These are phyloP conservation scores for Forbesichthys agassizii DNA, from an alignment of 2,113 vertebrate genomes.

Conservation along the genomic window DNA sequence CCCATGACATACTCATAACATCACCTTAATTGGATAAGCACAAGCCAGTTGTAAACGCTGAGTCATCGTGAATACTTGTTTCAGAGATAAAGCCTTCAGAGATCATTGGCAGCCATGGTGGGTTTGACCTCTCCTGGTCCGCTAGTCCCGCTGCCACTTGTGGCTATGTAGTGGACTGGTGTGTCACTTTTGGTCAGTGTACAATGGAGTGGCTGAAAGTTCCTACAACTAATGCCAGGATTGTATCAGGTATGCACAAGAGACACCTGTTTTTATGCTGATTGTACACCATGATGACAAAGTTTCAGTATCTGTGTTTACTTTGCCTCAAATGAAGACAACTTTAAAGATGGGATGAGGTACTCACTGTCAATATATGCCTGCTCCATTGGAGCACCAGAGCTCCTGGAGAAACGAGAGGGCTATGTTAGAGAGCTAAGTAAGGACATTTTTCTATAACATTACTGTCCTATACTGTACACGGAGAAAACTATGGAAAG, in stretches of 20 bases:
- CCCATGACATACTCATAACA: not conserved
- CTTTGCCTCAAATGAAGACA: constrained; percentile 32
- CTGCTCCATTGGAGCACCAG: constrained; percentile 52
- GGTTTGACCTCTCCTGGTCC: constrained; percentile 65
- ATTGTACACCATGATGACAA: not conserved
- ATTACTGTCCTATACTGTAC: not conserved
- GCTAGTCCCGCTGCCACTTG: constrained; percentile 38
- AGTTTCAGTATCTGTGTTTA: not conserved
- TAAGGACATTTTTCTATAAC: constrained; percentile 25
- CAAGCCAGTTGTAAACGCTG: not conserved
- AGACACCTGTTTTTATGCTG: not conserved
- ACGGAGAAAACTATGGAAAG: not conserved
- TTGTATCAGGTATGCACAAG: constrained; percentile 49
- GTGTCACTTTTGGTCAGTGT: not conserved
- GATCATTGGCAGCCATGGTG: constrained; percentile 19
- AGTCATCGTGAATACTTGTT: not conserved
- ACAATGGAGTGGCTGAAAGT: constrained; percentile 63
- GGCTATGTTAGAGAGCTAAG: constrained; percentile 60
- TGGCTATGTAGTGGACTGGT: constrained; percentile 76
- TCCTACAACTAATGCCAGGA: constrained; percentile 19
- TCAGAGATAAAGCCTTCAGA: constrained; percentile 1
- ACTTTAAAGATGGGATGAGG: constrained; percentile 43
- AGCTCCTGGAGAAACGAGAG: constrained; percentile 53
- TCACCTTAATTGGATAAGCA: not conserved
- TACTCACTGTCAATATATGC: constrained; percentile 64